phyloP scores from a whole-genome alignment of 2,113 vertebrate species.

The Oxyruncus cristatus region DNA sequence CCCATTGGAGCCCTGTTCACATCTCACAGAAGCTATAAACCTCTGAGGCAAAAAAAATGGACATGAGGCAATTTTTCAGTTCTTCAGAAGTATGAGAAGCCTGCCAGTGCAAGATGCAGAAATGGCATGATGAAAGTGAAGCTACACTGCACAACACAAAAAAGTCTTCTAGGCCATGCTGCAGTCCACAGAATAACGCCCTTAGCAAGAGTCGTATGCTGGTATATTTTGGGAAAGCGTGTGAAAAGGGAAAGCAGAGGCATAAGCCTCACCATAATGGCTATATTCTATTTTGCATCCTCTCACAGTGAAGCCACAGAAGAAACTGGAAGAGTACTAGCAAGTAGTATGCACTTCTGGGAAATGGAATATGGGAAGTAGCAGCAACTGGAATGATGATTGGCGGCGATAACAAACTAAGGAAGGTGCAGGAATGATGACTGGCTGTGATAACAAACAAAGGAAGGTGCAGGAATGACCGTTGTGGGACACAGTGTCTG shows the following conservation, averaged over 20 bases:
- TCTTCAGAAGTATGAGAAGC: background rate
- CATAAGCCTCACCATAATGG: background rate
- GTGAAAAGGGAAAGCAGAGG: background rate
- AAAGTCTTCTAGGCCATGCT: background rate
- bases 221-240: background rate
- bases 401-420: background rate
- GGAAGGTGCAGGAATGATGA: background rate
- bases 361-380: background rate
- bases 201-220: rapidly evolving
- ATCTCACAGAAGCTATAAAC: background rate
- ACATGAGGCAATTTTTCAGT: background rate
- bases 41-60: background rate
- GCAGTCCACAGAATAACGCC: background rate
- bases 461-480: background rate
- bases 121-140: background rate
- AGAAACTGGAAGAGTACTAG: background rate
- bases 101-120: background rate
- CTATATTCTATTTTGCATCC: background rate
- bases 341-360: background rate
- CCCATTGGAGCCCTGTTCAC: background rate
- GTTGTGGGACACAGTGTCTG: background rate
- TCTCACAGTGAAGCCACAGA: background rate
- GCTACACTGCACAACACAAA: background rate
- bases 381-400: background rate
- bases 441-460: background rate